Conservation (phyloP, 2,113 vertebrate species). For the Pterocles burchelli region DNA sequence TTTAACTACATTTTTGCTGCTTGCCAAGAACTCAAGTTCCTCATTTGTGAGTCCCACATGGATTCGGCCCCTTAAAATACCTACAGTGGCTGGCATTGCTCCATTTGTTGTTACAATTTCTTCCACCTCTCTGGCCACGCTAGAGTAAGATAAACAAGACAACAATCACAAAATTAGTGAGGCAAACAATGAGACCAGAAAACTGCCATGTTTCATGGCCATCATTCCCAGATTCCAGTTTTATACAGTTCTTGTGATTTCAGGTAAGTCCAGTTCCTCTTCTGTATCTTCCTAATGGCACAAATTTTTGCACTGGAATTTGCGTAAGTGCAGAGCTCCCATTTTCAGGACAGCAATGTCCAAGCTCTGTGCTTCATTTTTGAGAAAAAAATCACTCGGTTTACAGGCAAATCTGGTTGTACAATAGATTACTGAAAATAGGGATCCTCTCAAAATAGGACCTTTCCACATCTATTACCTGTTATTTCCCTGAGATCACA, state of each 20-base stretch:
- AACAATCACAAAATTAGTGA: neutral
- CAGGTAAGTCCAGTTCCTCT: neutral
- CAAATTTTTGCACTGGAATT: neutral
- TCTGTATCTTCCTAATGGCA: neutral
- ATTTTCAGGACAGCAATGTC: neutral
- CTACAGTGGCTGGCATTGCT: conserved; percentile 86
- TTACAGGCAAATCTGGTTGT: neutral
- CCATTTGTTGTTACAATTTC: conserved; percentile 80
- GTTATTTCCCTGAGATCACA: neutral
- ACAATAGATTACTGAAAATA: neutral
- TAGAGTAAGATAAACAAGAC: conserved; percentile 49
- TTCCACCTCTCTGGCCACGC: conserved; percentile 87
- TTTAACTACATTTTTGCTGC: conserved; percentile 76
- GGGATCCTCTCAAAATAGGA: neutral
- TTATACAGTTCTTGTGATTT: neutral
- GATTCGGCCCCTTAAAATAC: conserved; percentile 80
- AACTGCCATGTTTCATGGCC: neutral
- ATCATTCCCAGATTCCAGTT: neutral
- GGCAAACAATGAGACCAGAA: neutral
- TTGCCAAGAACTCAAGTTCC: conserved; percentile 81
- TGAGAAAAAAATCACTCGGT: neutral
- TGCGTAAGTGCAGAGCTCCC: neutral
- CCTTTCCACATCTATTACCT: neutral
- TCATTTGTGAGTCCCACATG: conserved; percentile 81
- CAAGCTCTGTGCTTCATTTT: neutral